These are phyloP conservation scores for Toxotes chatareus DNA, from an alignment of 2,113 vertebrate genomes.

Conservation along the genomic window DNA sequence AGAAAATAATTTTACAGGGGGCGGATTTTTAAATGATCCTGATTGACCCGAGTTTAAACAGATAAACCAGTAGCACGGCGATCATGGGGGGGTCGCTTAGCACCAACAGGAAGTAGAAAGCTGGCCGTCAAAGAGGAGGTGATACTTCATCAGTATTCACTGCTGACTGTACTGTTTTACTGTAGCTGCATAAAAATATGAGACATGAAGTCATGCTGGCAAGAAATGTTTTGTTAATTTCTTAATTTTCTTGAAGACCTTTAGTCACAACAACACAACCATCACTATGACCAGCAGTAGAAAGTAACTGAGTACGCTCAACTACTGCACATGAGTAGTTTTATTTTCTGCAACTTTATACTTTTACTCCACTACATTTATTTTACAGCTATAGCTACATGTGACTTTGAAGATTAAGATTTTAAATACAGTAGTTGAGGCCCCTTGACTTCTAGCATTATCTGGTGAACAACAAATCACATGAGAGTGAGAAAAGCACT, in stretches of 20 bases:
- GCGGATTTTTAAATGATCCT: neutral
- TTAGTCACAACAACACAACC: neutral
- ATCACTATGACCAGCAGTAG: neutral
- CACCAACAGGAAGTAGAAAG: conserved; percentile 36
- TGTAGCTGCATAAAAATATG: neutral
- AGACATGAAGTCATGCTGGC: neutral
- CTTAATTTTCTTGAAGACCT: neutral
- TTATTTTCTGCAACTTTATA: too few species aligned
- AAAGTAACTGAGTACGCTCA: neutral
- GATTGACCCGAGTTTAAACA: conserved; percentile 35
- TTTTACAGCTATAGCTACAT: too few species aligned
- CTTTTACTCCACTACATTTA: too few species aligned
- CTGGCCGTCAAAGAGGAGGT: conserved; percentile 13
- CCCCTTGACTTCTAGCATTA: neutral
- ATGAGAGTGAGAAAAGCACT: too few species aligned
- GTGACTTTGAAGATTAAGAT: neutral
- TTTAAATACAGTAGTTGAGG: neutral
- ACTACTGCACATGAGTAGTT: neutral
- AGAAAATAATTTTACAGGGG: neutral
- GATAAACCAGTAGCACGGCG: conserved; percentile 47
- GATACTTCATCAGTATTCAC: conserved; percentile 13
- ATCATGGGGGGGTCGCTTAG: conserved; percentile 11
- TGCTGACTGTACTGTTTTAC: neutral
- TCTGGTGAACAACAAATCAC: neutral
- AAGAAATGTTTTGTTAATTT: neutral